Base-by-base conservation (phyloP, 2,113 vertebrate genomes). In the Trachemys scripta region DNA sequence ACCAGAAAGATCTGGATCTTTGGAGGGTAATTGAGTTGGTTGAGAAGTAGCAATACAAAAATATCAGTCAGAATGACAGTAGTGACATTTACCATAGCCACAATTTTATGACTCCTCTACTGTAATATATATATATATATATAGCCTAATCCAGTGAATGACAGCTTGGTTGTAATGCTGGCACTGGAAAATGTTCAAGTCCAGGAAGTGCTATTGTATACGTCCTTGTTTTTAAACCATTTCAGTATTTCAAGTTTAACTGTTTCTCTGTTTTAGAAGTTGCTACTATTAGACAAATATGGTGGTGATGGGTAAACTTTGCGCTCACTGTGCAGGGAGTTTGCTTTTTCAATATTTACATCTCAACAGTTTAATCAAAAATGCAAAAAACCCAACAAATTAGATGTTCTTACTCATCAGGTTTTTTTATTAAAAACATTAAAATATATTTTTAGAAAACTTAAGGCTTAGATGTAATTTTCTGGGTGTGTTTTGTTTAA, bases 101-200 rank as follows among this genome's bases (percentile, higher is more conserved):
- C 27, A n/a, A n/a, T 76, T 31, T 19, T 17, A 31, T n/a, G 35
- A 53, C 50, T 69, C 20, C 38, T 47, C 31, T 31, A 25, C 31
- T 0, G 0, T 42, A 54, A 49, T 20, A 3, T 17, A 2, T 4
- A 49, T 20, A 3, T 17, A 49, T 20, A 2, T 17, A 2, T 4
- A 7, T 10, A 20, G 16, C 65, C 50, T 45, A 8, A 51, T 84
- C 27, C n/a, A 47, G 8, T 76, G 22, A 85, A 51, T 12, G n/a
- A 8, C n/a, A 22, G 38, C 78, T 27, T 5, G 1, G 10, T 47
- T 80, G 7, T 25, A 10, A 69, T 6, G 20, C 38, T 24, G 38
- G 56, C 13, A 6, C 19, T 20, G 22, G 84, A 57, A 90, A 45
- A 87, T 1, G 0, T 45, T 11, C 54, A 22, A 50, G 14, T 35